These are phyloP conservation scores for Poeciliopsis turneri DNA, from an alignment of 2,797 vertebrate genomes.

Conservation along the genomic window DNA sequence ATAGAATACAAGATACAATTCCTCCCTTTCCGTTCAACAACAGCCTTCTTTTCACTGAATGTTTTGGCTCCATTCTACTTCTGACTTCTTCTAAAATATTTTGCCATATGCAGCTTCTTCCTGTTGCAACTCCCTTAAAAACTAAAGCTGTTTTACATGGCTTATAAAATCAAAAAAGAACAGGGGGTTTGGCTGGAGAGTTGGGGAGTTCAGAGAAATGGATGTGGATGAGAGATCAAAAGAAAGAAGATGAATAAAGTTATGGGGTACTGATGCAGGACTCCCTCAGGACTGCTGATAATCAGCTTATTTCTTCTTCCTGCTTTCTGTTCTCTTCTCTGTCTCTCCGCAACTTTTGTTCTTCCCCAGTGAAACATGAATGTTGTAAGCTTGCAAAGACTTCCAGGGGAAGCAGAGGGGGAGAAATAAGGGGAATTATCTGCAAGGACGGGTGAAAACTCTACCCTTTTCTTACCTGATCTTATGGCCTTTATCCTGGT, in stretches of 20 bases:
- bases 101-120: conserved; percentile 36
- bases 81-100: conserved; percentile 13
- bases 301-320: conserved; percentile 74
- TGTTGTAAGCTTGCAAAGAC: not conserved
- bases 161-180: conserved; percentile 55
- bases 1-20: not conserved
- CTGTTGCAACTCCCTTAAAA: conserved; percentile 25
- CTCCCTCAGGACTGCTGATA: conserved; percentile 69
- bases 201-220: conserved; percentile 5
- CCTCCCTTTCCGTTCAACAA: not conserved
- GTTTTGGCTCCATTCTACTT: conserved; percentile 20
- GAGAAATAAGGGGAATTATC: not conserved
- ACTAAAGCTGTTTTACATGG: conserved; percentile 78
- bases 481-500: conserved; percentile 97
- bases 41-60: conserved; percentile 4
- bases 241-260: conserved; percentile 40
- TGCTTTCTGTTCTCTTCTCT: conserved; percentile 7
- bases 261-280: conserved; percentile 44
- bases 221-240: conserved; percentile 20
- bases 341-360: conserved; percentile 27
- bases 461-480: conserved; percentile 82
- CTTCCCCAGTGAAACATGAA: conserved; percentile 20
- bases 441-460: not conserved
- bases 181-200: conserved; percentile 24
- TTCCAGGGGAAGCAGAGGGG: not conserved